phyloP scores from a whole-genome alignment of 2,113 vertebrate genomes.

The Etia nguti region DNA sequence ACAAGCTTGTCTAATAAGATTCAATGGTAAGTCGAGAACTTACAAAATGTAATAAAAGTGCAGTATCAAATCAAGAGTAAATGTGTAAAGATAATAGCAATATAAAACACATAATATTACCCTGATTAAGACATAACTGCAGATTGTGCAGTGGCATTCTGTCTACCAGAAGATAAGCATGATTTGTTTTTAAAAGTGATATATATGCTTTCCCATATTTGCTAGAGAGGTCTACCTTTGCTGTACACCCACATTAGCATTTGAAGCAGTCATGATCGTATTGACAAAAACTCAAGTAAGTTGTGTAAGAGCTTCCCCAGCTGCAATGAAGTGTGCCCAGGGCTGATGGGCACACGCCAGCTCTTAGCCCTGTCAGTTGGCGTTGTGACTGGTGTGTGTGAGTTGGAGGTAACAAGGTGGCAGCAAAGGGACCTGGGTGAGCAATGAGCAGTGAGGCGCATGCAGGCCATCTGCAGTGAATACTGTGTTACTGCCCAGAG shows the following conservation, averaged over 20 bases:
- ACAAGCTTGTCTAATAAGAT: background rate
- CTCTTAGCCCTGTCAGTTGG: slow-evolving; percentile 22
- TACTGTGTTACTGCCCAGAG: slow-evolving; percentile 46
- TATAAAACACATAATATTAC: background rate
- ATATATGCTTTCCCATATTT: background rate
- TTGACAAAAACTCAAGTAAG: background rate
- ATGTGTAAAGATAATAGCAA: background rate
- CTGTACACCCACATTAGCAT: background rate
- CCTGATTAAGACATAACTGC: background rate
- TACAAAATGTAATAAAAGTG: background rate
- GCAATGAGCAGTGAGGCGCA: slow-evolving; percentile 60
- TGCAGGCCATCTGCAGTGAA: slow-evolving; percentile 63
- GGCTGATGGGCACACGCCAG: slow-evolving; percentile 31
- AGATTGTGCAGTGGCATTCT: background rate
- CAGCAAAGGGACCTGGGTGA: slow-evolving; percentile 57
- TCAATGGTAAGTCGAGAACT: background rate
- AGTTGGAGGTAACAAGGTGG: slow-evolving; percentile 53
- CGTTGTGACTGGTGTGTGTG: slow-evolving; percentile 38
- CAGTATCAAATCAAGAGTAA: background rate
- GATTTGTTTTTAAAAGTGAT: background rate
- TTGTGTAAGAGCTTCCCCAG: slow-evolving; percentile 14
- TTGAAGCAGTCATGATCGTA: background rate
- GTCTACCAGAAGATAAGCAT: background rate
- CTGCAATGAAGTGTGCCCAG: slow-evolving; percentile 1
- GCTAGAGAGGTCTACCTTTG: background rate